These are phyloP conservation scores for Emydocephalus ijimae DNA, from an alignment of 2,113 vertebrate species.

Conservation along the genomic window DNA sequence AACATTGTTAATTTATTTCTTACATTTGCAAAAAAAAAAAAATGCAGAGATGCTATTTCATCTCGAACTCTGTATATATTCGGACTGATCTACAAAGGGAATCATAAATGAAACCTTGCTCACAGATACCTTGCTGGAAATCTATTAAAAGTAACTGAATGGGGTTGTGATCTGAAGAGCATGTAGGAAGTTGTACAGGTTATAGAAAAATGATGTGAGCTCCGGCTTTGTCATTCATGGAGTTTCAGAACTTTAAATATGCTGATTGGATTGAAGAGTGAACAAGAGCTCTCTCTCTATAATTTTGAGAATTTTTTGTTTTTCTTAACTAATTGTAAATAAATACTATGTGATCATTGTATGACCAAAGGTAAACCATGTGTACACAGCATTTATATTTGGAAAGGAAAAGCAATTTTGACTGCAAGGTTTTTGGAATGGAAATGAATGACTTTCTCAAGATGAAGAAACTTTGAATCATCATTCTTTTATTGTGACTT, in stretches of 20 bases:
- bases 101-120: background rate
- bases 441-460: background rate
- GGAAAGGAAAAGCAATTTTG: background rate
- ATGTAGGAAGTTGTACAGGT: background rate
- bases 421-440: background rate
- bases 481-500: constrained; percentile 15
- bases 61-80: background rate
- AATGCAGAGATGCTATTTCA: background rate
- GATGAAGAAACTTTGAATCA: background rate
- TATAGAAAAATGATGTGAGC: background rate
- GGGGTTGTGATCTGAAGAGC: background rate
- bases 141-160: background rate
- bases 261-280: background rate
- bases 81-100: background rate
- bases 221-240: background rate
- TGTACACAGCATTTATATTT: background rate
- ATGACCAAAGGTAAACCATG: background rate
- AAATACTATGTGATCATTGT: background rate
- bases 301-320: background rate
- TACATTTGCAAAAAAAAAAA: background rate
- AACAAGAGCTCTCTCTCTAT: background rate
- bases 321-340: background rate
- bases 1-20: background rate
- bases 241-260: background rate
- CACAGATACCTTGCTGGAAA: background rate